Conservation (phyloP, 2,113 vertebrate species). For the Chloropsis cyanopogon region DNA sequence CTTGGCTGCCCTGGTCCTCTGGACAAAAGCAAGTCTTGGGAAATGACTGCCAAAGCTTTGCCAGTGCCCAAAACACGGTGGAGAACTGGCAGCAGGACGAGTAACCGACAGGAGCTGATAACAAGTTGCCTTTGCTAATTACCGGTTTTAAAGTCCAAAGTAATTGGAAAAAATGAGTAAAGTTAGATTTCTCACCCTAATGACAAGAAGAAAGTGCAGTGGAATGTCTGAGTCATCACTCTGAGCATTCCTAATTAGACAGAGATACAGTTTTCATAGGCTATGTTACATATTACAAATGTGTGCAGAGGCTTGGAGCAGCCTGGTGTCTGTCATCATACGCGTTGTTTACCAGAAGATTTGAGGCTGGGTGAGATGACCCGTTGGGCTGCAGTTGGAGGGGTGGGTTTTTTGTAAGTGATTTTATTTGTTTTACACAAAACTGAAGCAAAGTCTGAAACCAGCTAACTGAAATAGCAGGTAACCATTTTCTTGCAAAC, state of each 20-base stretch:
- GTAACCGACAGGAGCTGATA: slow-evolving; percentile 28
- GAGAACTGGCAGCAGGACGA: background rate
- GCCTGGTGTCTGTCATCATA: background rate
- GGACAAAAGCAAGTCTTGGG: background rate
- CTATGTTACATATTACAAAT: background rate
- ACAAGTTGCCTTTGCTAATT: slow-evolving; percentile 68
- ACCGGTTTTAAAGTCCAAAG: slow-evolving; percentile 72
- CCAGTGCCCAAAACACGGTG: background rate
- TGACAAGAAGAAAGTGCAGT: slow-evolving; percentile 57
- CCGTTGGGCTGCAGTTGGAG: background rate
- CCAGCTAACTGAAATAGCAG: background rate
- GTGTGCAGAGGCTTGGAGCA: background rate
- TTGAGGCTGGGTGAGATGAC: background rate
- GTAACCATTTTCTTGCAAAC: background rate
- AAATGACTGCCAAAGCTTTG: background rate
- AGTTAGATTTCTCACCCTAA: slow-evolving; percentile 59
- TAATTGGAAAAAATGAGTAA: slow-evolving; percentile 74
- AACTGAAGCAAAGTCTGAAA: background rate
- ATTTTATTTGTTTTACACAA: background rate
- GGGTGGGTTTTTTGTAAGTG: background rate
- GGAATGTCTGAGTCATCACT: slow-evolving; percentile 78
- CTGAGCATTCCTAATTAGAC: slow-evolving; percentile 58
- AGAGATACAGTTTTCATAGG: background rate
- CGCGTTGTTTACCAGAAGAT: background rate
- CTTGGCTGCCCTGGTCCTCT: background rate